Percentiles rank a stretch among this genome's conserved stretches.
These are phyloP conservation scores for Potorous gilbertii DNA, from an alignment of 2,797 vertebrate genomes.

Conservation along the genomic window DNA sequence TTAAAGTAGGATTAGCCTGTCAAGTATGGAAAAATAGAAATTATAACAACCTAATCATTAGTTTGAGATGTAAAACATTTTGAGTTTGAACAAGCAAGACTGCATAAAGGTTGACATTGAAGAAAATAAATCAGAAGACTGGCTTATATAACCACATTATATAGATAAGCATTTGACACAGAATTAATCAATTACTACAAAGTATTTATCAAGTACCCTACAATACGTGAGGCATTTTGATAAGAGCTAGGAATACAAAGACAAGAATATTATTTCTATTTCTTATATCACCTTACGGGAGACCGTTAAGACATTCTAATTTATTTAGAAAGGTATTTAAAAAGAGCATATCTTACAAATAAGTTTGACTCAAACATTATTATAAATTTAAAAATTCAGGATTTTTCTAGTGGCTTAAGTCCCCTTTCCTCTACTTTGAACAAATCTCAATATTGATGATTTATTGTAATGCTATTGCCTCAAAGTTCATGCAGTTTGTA, in stretches of 20 bases:
- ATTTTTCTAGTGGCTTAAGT: not conserved
- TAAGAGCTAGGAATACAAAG: not conserved
- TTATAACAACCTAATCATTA: slow-evolving; percentile 41
- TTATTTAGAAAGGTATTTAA: not conserved
- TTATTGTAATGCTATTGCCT: not conserved
- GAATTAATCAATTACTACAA: not conserved
- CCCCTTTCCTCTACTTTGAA: not conserved
- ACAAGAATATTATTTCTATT: not conserved
- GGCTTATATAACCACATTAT: not conserved
- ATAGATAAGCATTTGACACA: not conserved
- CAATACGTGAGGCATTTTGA: not conserved
- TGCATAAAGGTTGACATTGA: slow-evolving; percentile 19
- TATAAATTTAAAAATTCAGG: not conserved
- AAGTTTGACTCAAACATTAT: not conserved
- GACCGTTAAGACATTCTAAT: not conserved
- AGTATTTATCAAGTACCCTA: not conserved
- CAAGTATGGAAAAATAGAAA: slow-evolving; percentile 59
- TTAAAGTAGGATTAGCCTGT: slow-evolving; percentile 57
- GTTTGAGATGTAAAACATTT: not conserved
- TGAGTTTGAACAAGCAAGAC: not conserved
- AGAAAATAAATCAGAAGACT: not conserved
- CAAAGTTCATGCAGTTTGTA: not conserved
- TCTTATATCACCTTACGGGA: not conserved
- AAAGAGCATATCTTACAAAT: not conserved
- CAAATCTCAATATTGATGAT: slow-evolving; percentile 3